Evolutionary conservation across 2,113 vertebrate species (phyloP).

Genomic region (Ivindomyrus marchei): DNA sequence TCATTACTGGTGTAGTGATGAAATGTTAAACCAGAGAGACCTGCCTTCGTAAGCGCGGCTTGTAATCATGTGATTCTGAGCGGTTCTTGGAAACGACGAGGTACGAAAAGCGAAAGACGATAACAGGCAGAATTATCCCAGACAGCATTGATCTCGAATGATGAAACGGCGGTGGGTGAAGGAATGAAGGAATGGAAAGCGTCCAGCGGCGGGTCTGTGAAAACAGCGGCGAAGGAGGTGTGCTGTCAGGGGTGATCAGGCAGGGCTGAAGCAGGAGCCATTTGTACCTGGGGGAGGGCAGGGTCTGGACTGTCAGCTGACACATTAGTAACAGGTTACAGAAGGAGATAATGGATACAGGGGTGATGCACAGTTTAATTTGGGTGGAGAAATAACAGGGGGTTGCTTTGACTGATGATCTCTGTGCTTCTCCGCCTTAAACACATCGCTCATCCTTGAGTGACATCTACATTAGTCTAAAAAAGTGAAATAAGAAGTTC

Average conservation of each 20-base stretch:
- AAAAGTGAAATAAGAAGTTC: not conserved
- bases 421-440: not conserved
- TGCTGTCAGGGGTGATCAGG: not conserved
- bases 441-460: not conserved
- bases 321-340: not conserved
- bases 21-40: not conserved
- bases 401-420: too few species aligned
- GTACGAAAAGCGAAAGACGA: not conserved
- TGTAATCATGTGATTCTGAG: not conserved
- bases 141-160: slow-evolving; percentile 7
- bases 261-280: not conserved
- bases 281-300: not conserved
- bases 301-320: not conserved
- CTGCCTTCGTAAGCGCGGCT: not conserved
- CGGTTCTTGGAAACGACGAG: not conserved
- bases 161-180: not conserved
- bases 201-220: not conserved
- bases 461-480: not conserved
- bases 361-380: not conserved
- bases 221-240: not conserved
- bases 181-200: not conserved
- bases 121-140: not conserved
- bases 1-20: not conserved
- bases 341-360: not conserved
- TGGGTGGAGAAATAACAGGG: not conserved